Evolutionary conservation across 2,888 invertebrate species (phyloP).

Genomic region (Gymnoscelis rufifasciata): DNA sequence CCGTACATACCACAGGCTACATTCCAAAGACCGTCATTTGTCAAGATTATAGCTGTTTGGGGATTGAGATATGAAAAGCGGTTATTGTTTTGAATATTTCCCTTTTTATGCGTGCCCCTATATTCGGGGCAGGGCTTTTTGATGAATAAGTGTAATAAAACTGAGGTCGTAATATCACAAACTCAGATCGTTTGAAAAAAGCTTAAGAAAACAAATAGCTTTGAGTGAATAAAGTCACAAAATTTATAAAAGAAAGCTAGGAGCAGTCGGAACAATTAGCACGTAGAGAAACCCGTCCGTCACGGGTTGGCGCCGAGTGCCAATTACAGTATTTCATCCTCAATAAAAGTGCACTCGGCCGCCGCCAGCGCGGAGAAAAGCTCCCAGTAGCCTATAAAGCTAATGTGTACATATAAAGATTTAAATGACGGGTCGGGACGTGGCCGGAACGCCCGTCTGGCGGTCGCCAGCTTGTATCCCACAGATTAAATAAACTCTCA

Average conservation of each 20-base stretch:
- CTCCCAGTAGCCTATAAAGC: conserved; percentile 67
- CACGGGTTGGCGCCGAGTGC: conserved; percentile 65
- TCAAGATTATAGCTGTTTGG: conserved; percentile 73
- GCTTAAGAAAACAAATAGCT: not conserved
- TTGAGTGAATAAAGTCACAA: conserved; percentile 18
- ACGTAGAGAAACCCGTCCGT: conserved; percentile 65
- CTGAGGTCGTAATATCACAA: conserved; percentile 11
- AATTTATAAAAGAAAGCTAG: conserved; percentile 34
- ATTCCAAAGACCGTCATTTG: conserved; percentile 74
- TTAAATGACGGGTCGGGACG: conserved; percentile 56
- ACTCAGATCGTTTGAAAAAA: conserved; percentile 5
- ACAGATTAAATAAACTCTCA: conserved; percentile 10
- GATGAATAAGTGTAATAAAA: conserved; percentile 18
- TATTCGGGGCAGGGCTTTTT: conserved; percentile 29
- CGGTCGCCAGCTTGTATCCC: conserved; percentile 20
- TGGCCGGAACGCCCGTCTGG: conserved; percentile 19
- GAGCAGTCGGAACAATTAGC: conserved; percentile 58
- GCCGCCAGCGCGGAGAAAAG: conserved; percentile 58
- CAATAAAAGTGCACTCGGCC: conserved; percentile 75
- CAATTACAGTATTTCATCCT: conserved; percentile 74
- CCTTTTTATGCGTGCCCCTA: conserved; percentile 44
- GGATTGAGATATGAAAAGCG: conserved; percentile 72
- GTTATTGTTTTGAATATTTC: conserved; percentile 75
- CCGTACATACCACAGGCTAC: conserved; percentile 60
- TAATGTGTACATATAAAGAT: conserved; percentile 73